Evolutionary conservation across 2,888 invertebrate species (phyloP).

Genomic region (Drosophila multiciliata): DNA sequence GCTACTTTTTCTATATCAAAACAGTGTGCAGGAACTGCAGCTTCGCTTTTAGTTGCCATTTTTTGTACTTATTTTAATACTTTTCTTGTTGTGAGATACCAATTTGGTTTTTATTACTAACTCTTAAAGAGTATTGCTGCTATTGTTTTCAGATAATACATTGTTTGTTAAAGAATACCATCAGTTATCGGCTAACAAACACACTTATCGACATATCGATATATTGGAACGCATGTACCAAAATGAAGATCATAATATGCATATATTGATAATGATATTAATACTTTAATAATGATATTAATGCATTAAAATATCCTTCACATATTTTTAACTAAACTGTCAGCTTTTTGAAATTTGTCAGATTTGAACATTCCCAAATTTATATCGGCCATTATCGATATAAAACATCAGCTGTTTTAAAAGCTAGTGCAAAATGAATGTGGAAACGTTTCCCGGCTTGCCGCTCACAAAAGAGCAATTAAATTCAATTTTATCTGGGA

Average conservation of each 20-base stretch:
- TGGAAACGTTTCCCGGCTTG: neutral
- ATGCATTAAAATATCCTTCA: neutral
- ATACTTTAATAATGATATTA: neutral
- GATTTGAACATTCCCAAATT: neutral
- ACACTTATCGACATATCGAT: conserved; percentile 11
- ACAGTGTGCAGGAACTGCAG: conserved; percentile 54
- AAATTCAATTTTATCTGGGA: conserved; percentile 14
- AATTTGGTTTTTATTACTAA: neutral
- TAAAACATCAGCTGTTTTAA: conserved; percentile 22
- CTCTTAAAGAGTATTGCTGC: neutral
- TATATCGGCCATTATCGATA: neutral
- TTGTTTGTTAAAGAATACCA: conserved; percentile 15
- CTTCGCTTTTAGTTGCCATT: conserved; percentile 29
- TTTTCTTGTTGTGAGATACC: neutral
- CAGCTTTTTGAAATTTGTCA: neutral
- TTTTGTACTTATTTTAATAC: neutral
- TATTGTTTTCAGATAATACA: neutral
- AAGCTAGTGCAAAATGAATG: conserved; percentile 20
- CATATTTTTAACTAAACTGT: neutral
- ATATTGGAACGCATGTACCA: neutral
- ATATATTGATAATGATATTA: neutral
- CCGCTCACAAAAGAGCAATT: conserved; percentile 37
- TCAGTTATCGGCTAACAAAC: neutral
- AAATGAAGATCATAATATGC: neutral
- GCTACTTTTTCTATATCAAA: conserved; percentile 88